Base-by-base conservation (phyloP, 2,888 invertebrate genomes). In the Nezara viridula region DNA sequence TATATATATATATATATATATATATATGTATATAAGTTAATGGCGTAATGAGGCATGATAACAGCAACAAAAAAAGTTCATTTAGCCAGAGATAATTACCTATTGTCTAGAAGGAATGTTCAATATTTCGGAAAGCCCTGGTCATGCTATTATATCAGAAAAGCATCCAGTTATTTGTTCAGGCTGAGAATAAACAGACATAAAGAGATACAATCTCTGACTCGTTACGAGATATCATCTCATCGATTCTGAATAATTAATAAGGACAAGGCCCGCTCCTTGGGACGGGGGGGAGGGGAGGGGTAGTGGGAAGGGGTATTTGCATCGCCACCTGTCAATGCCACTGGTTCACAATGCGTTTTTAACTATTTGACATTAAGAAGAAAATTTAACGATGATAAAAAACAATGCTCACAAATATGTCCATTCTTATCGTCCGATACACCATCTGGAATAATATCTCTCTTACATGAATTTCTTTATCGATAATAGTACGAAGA, bases 121-220 rank as follows among this genome's bases (percentile, higher is more conserved):
- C 60, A 40, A 77, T 77, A 77, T 44, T 77, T 37, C 3, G 40
- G 21, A 27, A 24, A 44, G 2, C 73, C 37, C 12, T 24, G 40
- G 5, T 21, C 40, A 77, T 37, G 73, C 19, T 16, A 37, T 40
- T 40, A 40, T 37, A 77, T 40, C 77, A 24, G 24, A 9, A 24
- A 77, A 40, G 40, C 77, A 40, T 77, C 77, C 77, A 77, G 40
- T 77, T 77, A 77, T 77, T 77, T 77, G 77, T 40, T 10, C 77
- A 77, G 77, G 40, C 21, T 77, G 77, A 77, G 37, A 40, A 77
- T 77, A 77, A 40, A 77, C 77, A 73, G 73, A 40, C 77, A 77
- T 77, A 77, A 77, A 40, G 40, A 40, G 77, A 77, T 77, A 77
- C 40, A 77, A 77, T 77, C 37, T 37, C 40, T 9, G 21, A 40